Evolutionary conservation across 2,888 invertebrate species (phyloP).

Genomic region (Lutraria lutraria): DNA sequence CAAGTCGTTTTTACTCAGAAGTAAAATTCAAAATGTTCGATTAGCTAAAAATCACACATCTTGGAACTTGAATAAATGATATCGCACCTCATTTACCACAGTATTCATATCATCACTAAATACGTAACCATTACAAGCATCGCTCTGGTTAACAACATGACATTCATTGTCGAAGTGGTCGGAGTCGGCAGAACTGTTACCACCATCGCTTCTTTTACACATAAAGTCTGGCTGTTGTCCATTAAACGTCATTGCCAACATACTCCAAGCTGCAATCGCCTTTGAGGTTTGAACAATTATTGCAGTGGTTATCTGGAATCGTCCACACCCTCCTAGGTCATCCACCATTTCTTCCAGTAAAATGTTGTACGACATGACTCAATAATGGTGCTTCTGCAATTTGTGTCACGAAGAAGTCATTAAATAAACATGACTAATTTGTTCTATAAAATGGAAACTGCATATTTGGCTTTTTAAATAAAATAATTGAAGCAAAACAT

Average conservation of each 20-base stretch:
- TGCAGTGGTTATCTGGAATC: slow-evolving; percentile 72
- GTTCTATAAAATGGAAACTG: too few species aligned
- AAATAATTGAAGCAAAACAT: too few species aligned
- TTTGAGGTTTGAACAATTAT: slow-evolving; percentile 62
- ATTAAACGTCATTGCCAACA: slow-evolving; percentile 77
- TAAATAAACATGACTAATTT: too few species aligned
- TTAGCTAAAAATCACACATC: too few species aligned
- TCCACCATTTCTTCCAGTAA: slow-evolving; percentile 70
- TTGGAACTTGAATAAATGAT: not conserved
- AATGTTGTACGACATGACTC: slow-evolving; percentile 47
- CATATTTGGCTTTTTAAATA: too few species aligned
- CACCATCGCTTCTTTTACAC: slow-evolving; percentile 43
- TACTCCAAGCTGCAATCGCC: slow-evolving; percentile 71
- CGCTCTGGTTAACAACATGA: slow-evolving; percentile 25
- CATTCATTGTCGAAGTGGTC: slow-evolving; percentile 25
- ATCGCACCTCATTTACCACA: slow-evolving; percentile 56
- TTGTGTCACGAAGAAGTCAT: too few species aligned
- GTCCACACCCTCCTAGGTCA: slow-evolving; percentile 73
- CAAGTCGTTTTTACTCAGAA: too few species aligned
- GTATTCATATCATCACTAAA: slow-evolving; percentile 62
- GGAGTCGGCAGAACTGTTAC: slow-evolving; percentile 18
- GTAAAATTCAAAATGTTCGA: too few species aligned
- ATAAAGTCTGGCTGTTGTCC: slow-evolving; percentile 73
- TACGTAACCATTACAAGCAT: slow-evolving; percentile 33
- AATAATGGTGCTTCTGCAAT: too few species aligned